Conservation (phyloP, 2,888 invertebrate species). For the Tinea trinotella region DNA sequence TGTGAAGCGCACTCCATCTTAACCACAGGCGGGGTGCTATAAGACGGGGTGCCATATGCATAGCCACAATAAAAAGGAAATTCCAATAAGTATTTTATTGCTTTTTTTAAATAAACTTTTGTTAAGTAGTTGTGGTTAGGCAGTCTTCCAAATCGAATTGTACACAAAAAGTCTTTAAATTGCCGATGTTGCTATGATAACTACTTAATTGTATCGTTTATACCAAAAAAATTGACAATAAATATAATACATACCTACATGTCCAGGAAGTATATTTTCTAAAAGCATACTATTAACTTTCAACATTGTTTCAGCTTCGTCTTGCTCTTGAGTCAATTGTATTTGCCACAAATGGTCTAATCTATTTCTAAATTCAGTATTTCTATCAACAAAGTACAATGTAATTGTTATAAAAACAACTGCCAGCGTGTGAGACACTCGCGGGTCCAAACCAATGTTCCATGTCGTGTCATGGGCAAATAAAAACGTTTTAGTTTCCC, state of each 20-base stretch:
- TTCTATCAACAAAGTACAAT: slow-evolving; percentile 88
- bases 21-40: no score
- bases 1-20: no score
- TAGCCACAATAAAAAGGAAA: no score
- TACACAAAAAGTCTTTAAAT: no score
- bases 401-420: slow-evolving; percentile 82
- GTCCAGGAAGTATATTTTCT: slow-evolving; percentile 92
- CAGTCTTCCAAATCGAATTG: no score
- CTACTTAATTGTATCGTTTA: background rate
- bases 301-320: slow-evolving; percentile 88
- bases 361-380: slow-evolving; percentile 90
- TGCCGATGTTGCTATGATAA: no score
- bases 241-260: slow-evolving; percentile 84
- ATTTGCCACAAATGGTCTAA: slow-evolving; percentile 82
- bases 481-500: slow-evolving; percentile 70
- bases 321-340: slow-evolving; percentile 85
- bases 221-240: background rate
- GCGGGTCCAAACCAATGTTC: slow-evolving; percentile 78
- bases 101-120: no score
- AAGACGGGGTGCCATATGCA: no score
- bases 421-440: slow-evolving; percentile 81
- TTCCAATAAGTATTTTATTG: no score
- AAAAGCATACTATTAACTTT: slow-evolving; percentile 90
- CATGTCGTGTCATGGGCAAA: slow-evolving; percentile 76
- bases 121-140: no score